Evolutionary conservation across 2,797 vertebrate species (phyloP), one percentile per base, ranked within the genome.

Genomic region (Hemibagrus guttatus): DNA sequence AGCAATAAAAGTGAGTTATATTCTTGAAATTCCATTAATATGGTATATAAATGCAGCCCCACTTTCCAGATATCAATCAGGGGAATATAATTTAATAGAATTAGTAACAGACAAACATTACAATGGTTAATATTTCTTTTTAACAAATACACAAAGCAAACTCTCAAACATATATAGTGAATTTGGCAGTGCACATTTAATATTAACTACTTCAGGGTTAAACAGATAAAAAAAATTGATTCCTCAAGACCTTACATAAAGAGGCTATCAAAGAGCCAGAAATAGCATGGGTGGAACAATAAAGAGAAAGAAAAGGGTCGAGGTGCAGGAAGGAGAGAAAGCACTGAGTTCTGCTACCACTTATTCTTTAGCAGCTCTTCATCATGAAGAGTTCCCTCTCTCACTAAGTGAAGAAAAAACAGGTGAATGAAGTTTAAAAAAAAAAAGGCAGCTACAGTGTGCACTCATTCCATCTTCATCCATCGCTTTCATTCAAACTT

Each of bases 181-280:
- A 72, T 13, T 28, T 74, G 46, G 13, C 19, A 23, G 28, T 13
- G 7, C 17, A 14, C 3, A 7, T 71, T 49, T 46, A 23, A 52
- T 31, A 76, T 79, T 12, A 81, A n/a, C 13, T 16, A 17, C 21
- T 42, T 63, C 46, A 56, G 21, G 9, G 21, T 35, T 56, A n/a
- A 87, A 58, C 83, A 8, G 59, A 58, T 56, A 74, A 63, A 26
- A n/a, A 64, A 81, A 74, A 78, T 58, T 26, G 23, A 58, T 13
- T 68, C 19, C 7, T 42, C 16, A 11, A 35, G n/a, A n/a, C 0
- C 54, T 42, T 35, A 21, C 13, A 52, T 12, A 59, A 56, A 19
- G 74, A 17, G n/a, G 71, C 35, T 42, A n/a, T 69, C 19, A 78
- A 79, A 61, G 74, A 79, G n/a, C 74, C 82, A 84, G 39, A 87